Evolutionary conservation across 23 tunicate genomes (phyloP), one percentile per base, ranked within the genome.

Genomic region (Halocynthia aurantium): DNA sequence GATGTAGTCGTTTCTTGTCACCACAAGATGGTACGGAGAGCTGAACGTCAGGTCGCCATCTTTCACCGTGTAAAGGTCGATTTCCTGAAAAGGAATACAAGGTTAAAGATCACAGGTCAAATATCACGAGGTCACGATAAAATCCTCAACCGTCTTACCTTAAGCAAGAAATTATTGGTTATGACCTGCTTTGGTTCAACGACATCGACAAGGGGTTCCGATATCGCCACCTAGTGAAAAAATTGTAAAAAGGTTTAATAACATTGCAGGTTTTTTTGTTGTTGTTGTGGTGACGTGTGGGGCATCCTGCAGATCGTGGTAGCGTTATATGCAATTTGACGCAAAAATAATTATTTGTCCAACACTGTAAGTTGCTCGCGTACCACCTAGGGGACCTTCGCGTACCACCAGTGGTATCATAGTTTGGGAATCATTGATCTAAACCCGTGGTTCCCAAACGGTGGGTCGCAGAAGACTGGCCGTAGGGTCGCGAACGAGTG

Each of bases 101-200:
- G n/a, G 13, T 68, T 17, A 2, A 68, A 68, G 20, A 68, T 17
- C 20, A 2, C 50, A 72, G 12, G 15, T 18, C 13, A 50, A 72
- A 50, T 52, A 72, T 51, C 17, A 12, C 31, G 13, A 68, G 64
- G n/a, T 60, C 17, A 60, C 17, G 64, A 58, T 58, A 13, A n/a
- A 2, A 13, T 58, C 63, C 4, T 31, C 44, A 0, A 31, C 44
- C 44, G 44, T 31, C 55, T 10, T 62, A 92, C 98, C 92, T 92
- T 92, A 7, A 92, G 92, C 69, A 92, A 70, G 68, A 85, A 79
- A n/a, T 82, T 80, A 62, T 81, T 85, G 13, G 88, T 82, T 51
- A 92, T 83, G 15, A 94, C 95, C 78, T 94, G 99, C 65, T 94
- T 94, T 22, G 90, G 87, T 62, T 94, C 99, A 20, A 94, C 99